These are phyloP conservation scores for Sepiola atlantica DNA, from an alignment of 2,888 invertebrate species.

Conservation along the genomic window DNA sequence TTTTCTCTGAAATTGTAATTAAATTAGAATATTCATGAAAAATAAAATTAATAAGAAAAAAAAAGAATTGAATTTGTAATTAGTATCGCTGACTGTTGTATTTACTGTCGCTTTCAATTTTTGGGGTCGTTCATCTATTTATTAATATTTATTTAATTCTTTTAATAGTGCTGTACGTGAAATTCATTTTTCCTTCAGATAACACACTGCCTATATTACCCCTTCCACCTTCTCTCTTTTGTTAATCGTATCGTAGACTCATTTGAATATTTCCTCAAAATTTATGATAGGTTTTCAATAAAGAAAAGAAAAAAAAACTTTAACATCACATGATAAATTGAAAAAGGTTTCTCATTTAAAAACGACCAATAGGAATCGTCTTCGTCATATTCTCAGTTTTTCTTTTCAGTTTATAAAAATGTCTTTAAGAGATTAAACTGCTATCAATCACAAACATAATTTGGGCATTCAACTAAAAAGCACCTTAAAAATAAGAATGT, in stretches of 20 bases:
- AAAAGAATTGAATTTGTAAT: slow-evolving; percentile 32
- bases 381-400: not conserved
- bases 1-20: not conserved
- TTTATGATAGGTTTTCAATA: not conserved
- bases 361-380: not conserved
- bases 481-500: not conserved
- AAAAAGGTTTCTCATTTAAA: not conserved
- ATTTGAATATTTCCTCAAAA: not conserved
- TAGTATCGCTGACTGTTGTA: not conserved
- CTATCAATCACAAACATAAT: not conserved
- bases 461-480: not conserved
- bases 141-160: not conserved
- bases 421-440: not conserved
- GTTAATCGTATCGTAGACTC: not conserved
- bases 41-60: no score
- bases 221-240: not conserved
- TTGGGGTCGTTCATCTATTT: no score
- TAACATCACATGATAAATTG: not conserved
- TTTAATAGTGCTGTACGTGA: no score
- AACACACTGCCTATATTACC: not conserved
- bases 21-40: slow-evolving; percentile 19
- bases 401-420: not conserved
- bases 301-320: not conserved
- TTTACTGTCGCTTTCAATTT: not conserved
- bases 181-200: not conserved